Evolutionary conservation across 2,113 vertebrate genomes (phyloP), one percentile per base, ranked within the genome.

Genomic region (Hyperoodon ampullatus): DNA sequence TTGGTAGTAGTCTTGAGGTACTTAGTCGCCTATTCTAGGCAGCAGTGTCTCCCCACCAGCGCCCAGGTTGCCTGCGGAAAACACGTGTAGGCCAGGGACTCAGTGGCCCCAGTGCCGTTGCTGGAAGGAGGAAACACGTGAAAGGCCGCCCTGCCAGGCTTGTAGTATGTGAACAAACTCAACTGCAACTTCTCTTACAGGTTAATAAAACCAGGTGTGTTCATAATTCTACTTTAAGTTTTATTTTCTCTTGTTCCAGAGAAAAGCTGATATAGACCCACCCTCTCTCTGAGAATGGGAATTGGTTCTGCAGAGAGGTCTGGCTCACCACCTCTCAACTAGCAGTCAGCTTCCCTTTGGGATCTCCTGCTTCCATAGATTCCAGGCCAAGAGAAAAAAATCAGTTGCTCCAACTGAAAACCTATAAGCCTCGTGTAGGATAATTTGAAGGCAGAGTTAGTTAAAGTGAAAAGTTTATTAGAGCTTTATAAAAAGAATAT

Each of bases 301-400:
- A n/a, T 26, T 23, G 47, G 89, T 53, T 21, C 10, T 8, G 44
- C 53, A 83, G 83, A 92, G 80, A 90, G 44, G 33, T 96, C 70
- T n/a, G 72, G 70, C 71, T 95, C 68, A 12, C 63, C 80, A 68
- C 93, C 84, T 95, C 68, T 96, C 42, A 96, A 35, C 77, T 10
- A 72, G 39, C 24, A 91, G 33, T 81, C 74, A 1, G 72, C 21
- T 88, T 63, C 2, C 65, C 85, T 96, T 47, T 50, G 55, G 91
- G n/a, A 63, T 47, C 55, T 94, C 50, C 89, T 97, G 74, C 94
- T 95, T 95, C 90, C 53, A 72, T 85, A 97, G 84, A 83, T 80
- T 95, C 93, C 39, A 88, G 66, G 85, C 89, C 88, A 84, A 87
- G 84, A 85, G n/a, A n/a, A 30, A 65, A 65, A 63, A 47, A 47